Evolutionary conservation across 35 echinoderm and acorn worm genomes (phyloP), one percentile per base, ranked within the genome.

Genomic region (Apostichopus japonicus): DNA sequence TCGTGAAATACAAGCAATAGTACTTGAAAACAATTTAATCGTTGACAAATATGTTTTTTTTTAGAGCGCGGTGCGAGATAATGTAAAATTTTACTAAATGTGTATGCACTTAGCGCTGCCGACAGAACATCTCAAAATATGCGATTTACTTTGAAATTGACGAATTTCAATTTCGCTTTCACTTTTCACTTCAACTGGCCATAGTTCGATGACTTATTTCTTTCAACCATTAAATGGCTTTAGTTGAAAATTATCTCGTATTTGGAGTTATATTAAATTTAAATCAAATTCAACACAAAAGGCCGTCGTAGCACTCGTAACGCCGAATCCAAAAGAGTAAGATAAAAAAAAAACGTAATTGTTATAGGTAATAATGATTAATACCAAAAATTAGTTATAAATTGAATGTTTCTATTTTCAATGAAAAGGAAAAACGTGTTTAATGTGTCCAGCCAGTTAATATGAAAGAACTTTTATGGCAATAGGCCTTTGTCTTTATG

Each of bases 131-230:
- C 67, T 72, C 67, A 72, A 72, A 72, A 72, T 72, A 2, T 72
- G 67, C 67, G 67, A 72, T 72, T 72, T 72, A 72, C 67, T 72
- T 72, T 72, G 67, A 72, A 72, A 72, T 5, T 72, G 67, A 72
- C 67, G 67, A 72, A 72, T 72, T 72, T 72, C 67, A 72, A 72
- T 72, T 72, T 72, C 67, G 67, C 67, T 72, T 72, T 72, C 67
- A 72, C 67, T 72, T 72, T 72, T 72, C 67, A 72, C 67, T 72
- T 72, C 67, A 72, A 72, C 67, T 72, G 67, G 67, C 67, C 5
- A 72, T 72, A 72, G 67, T 72, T 72, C 67, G 13, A 72, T 72
- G 67, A 72, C 67, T 72, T 72, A 72, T 72, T 72, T 72, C 67
- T 72, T 72, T 72, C 67, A 13, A 72, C 67, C 67, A 72, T 72